A percentile compares a stretch with the other conserved stretches of the same genome.
These are phyloP conservation scores for Pelosia muscerda DNA, from an alignment of 2,888 invertebrate species.

Conservation along the genomic window DNA sequence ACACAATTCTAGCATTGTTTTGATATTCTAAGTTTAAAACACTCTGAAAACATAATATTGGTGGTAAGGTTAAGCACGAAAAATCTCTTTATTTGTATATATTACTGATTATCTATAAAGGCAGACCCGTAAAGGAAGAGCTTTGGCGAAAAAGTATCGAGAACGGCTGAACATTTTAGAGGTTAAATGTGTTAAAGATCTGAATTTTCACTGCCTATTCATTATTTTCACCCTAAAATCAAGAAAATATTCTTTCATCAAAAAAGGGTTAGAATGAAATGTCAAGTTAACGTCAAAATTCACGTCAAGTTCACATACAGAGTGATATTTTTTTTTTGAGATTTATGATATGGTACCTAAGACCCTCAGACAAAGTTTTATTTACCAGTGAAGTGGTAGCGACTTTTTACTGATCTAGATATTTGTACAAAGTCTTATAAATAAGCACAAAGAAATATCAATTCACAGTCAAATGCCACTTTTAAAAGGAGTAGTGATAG, in stretches of 20 bases:
- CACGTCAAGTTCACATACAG: slow-evolving; percentile 7
- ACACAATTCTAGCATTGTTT: slow-evolving; percentile 74
- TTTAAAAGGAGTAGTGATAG: too few species aligned
- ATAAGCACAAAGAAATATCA: too few species aligned
- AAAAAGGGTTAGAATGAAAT: slow-evolving; percentile 21
- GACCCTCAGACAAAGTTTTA: too few species aligned
- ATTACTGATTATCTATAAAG: slow-evolving; percentile 26
- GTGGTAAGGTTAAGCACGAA: slow-evolving; percentile 54
- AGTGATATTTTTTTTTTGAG: too few species aligned
- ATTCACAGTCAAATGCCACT: too few species aligned
- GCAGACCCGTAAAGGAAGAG: slow-evolving; percentile 71
- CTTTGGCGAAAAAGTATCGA: slow-evolving; percentile 71
- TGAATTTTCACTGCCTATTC: slow-evolving; percentile 55
- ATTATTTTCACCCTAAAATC: slow-evolving; percentile 29
- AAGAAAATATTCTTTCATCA: slow-evolving; percentile 22
- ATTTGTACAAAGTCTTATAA: too few species aligned
- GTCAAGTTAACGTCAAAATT: too few species aligned
- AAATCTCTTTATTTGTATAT: slow-evolving; percentile 28
- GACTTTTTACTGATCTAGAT: too few species aligned
- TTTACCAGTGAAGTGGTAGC: too few species aligned
- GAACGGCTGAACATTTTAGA: slow-evolving; percentile 81
- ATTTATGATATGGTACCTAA: too few species aligned
- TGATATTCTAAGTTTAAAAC: slow-evolving; percentile 72
- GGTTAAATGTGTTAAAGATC: slow-evolving; percentile 36
- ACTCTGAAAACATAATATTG: slow-evolving; percentile 71